Evolutionary conservation across 2,888 invertebrate genomes (phyloP).

Genomic region (Choristoneura rosaceana): DNA sequence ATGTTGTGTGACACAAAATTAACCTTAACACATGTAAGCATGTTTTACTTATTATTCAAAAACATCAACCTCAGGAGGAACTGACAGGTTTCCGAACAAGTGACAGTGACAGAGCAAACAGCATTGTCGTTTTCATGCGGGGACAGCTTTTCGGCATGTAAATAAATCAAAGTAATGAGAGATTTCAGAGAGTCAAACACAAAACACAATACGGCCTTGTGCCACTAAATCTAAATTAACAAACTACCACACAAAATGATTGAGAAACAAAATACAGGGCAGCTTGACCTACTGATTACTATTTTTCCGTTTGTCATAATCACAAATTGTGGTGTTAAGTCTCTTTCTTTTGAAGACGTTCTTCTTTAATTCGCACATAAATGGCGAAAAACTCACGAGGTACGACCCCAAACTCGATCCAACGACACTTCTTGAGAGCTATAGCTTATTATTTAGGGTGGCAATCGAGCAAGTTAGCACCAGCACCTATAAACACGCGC

Average conservation of each 20-base stretch:
- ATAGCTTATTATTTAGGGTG: too few relatives aligned
- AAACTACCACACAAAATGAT: background rate
- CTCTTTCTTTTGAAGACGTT: too few relatives aligned
- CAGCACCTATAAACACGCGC: too few relatives aligned
- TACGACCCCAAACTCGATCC: too few relatives aligned
- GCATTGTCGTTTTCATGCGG: background rate
- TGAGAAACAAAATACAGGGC: background rate
- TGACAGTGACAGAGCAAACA: slow-evolving; percentile 20
- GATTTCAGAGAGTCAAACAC: slow-evolving; percentile 1
- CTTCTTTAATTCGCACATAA: too few relatives aligned
- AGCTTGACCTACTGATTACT: background rate
- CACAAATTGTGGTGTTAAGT: too few relatives aligned
- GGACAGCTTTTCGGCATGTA: background rate
- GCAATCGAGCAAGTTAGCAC: too few relatives aligned
- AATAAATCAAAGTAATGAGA: background rate
- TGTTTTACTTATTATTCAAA: slow-evolving; percentile 22
- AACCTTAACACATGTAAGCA: slow-evolving; percentile 24
- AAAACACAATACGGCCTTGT: background rate
- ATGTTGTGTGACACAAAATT: slow-evolving; percentile 49
- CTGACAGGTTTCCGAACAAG: slow-evolving; percentile 21
- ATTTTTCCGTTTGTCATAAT: too few relatives aligned
- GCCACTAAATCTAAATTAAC: background rate
- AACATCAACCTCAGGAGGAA: slow-evolving; percentile 8
- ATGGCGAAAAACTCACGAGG: too few relatives aligned
- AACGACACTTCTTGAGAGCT: too few relatives aligned